Evolutionary conservation across 2,797 vertebrate species (phyloP).

Genomic region (Gorsachius magnificus): DNA sequence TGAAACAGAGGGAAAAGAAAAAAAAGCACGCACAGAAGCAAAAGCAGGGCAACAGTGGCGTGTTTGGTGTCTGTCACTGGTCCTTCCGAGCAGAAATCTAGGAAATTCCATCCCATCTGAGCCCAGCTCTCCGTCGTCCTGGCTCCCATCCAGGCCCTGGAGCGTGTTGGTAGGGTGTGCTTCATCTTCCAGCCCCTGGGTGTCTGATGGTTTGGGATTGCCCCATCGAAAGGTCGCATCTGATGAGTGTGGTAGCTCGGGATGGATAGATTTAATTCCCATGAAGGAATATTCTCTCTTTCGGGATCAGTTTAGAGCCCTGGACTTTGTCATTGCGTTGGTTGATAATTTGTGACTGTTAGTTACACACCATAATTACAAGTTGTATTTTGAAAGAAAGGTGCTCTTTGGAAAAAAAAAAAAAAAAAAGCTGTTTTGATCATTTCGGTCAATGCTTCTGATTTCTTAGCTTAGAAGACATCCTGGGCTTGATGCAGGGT

Average conservation of each 20-base stretch:
- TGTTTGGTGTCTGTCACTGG: neutral
- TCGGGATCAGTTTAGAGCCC: neutral
- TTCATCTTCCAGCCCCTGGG: neutral
- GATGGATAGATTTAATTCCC: neutral
- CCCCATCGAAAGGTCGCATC: neutral
- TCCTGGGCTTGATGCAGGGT: neutral
- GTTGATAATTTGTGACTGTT: too few species aligned
- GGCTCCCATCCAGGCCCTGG: neutral
- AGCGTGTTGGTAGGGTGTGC: rapidly evolving
- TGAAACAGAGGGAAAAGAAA: neutral
- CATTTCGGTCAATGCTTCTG: neutral
- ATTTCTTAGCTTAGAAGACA: neutral
- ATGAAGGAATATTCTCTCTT: neutral
- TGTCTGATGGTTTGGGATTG: neutral
- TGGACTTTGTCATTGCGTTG: rapidly evolving
- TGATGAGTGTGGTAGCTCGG: too few species aligned
- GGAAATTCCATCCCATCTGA: neutral
- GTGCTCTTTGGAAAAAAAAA: neutral
- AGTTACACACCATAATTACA: too few species aligned
- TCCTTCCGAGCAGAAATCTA: neutral
- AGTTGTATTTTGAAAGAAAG: neutral
- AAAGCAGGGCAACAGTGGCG: rapidly evolving
- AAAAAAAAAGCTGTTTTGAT: neutral
- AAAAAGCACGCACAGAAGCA: rapidly evolving
- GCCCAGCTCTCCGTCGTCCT: neutral